A percentile compares a stretch with the other conserved stretches of the same genome.
Conservation (phyloP, 1,140 invertebrate species). For the Popillia japonica region DNA sequence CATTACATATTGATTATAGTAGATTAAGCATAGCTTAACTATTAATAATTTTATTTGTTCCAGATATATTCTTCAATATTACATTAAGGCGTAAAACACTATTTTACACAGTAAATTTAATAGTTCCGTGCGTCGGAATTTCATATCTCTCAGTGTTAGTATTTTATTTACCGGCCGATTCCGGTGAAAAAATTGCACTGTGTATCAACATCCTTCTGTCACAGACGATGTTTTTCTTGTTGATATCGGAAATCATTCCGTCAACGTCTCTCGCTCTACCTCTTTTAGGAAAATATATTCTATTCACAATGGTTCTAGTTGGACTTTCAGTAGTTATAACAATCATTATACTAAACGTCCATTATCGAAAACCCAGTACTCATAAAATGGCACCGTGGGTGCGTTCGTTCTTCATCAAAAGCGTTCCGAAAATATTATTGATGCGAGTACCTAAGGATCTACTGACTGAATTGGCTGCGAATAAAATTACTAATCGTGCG, state of each 20-base stretch:
- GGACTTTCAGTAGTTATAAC: constrained; percentile 96
- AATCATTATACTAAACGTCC: constrained; percentile 98
- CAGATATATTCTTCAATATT: constrained; percentile 98
- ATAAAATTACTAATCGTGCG: constrained; percentile 72
- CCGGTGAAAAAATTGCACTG: constrained; percentile 97
- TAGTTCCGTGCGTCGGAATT: constrained; percentile 93
- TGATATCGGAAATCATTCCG: constrained; percentile 98
- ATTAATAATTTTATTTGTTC: constrained; percentile 53
- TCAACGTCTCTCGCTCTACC: constrained; percentile 97
- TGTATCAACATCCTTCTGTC: constrained; percentile 99
- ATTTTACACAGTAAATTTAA: constrained; percentile 96
- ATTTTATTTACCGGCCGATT: constrained; percentile 98
- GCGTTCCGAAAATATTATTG: constrained; percentile 81
- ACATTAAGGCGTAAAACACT: constrained; percentile 93
- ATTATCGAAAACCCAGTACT: constrained; percentile 98
- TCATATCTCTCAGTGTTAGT: constrained; percentile 91
- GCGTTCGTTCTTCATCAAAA: constrained; percentile 85
- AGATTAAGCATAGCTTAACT: too few species aligned
- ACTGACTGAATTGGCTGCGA: constrained; percentile 78
- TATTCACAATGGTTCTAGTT: constrained; percentile 99
- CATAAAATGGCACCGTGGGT: constrained; percentile 97
- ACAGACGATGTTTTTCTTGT: constrained; percentile 98
- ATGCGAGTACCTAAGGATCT: constrained; percentile 88
- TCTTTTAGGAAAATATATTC: constrained; percentile 95
- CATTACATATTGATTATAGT: too few species aligned